These are phyloP conservation scores for Candoia aspera DNA, from an alignment of 2,113 vertebrate species.

Conservation along the genomic window DNA sequence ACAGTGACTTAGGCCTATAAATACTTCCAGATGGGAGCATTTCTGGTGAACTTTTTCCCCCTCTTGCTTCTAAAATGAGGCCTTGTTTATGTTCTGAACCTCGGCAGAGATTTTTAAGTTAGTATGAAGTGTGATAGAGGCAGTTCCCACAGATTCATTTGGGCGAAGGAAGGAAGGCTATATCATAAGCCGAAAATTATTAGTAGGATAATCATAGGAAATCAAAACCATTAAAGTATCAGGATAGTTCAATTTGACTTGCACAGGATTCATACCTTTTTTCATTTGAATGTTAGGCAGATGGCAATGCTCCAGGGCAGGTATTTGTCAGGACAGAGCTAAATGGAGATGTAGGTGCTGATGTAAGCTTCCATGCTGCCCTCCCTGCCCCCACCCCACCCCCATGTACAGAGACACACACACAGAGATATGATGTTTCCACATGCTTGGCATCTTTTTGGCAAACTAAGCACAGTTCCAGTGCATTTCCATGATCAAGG, in stretches of 20 bases:
- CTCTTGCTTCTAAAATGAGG: conserved; percentile 56
- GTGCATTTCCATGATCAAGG: background rate
- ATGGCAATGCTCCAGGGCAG: background rate
- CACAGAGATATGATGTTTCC: background rate
- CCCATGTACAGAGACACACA: background rate
- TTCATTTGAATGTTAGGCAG: background rate
- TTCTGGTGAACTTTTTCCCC: conserved; percentile 66
- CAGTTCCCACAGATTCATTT: conserved; percentile 30
- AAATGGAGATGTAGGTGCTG: background rate
- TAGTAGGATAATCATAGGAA: conserved; percentile 63
- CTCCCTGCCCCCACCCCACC: too few species aligned
- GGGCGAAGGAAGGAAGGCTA: conserved; percentile 27
- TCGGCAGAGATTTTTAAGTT: conserved; percentile 52
- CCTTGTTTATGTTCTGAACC: conserved; percentile 60
- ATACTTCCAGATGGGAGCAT: conserved; percentile 72
- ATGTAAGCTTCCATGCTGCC: background rate
- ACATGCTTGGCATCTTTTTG: background rate
- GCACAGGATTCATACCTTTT: background rate
- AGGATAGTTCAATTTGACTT: conserved; percentile 38
- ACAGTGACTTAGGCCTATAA: conserved; percentile 64
- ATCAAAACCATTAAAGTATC: conserved; percentile 63
- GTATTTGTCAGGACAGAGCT: background rate
- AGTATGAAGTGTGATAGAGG: conserved; percentile 33
- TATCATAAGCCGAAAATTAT: conserved; percentile 54
- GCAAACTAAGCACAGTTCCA: background rate